Percentiles rank a stretch among this genome's conserved stretches.
phyloP scores from a whole-genome alignment of 2,888 invertebrate species.

The Digitonthophagus gazella region DNA sequence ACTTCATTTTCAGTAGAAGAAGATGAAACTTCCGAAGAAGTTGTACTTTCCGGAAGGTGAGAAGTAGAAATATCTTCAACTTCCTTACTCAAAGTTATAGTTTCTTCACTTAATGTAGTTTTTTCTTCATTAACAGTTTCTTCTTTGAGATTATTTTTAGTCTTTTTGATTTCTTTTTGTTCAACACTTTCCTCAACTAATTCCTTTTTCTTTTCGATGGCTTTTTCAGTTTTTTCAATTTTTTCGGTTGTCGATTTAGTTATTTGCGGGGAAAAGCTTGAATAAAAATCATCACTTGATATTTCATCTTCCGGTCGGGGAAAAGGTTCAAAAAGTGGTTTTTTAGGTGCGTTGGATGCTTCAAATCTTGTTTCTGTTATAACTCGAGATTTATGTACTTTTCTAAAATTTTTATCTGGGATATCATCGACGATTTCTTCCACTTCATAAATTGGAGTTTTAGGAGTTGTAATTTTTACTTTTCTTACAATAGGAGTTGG shows the following conservation, averaged over 20 bases:
- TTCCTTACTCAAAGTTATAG: constrained; percentile 2
- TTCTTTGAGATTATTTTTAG: constrained; percentile 5
- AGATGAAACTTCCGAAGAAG: constrained; percentile 19
- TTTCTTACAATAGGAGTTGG: constrained; percentile 17
- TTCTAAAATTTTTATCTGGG: constrained; percentile 39
- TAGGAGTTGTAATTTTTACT: constrained; percentile 14
- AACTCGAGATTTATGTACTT: constrained; percentile 41
- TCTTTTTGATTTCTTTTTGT: constrained; percentile 6
- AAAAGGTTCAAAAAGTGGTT: constrained; percentile 27
- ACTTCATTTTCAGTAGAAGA: constrained; percentile 28
- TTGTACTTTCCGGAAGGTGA: constrained; percentile 21
- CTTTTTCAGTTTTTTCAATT: no score
- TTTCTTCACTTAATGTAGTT: constrained; percentile 7
- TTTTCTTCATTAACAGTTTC: constrained; percentile 10
- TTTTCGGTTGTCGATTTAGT: constrained; percentile 21
- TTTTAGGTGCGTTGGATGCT: constrained; percentile 37
- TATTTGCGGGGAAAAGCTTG: constrained; percentile 20
- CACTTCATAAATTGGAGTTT: constrained; percentile 42
- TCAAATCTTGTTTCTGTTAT: constrained; percentile 45
- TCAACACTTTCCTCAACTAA: background rate
- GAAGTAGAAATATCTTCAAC: background rate
- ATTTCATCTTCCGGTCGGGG: constrained; percentile 28
- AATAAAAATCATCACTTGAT: constrained; percentile 24
- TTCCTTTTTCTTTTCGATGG: background rate
- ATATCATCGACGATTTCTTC: constrained; percentile 47